A percentile compares a stretch with the other conserved stretches of the same genome.
phyloP scores from a whole-genome alignment of 2,888 invertebrate species.

The Psococerastis gibbosa region DNA sequence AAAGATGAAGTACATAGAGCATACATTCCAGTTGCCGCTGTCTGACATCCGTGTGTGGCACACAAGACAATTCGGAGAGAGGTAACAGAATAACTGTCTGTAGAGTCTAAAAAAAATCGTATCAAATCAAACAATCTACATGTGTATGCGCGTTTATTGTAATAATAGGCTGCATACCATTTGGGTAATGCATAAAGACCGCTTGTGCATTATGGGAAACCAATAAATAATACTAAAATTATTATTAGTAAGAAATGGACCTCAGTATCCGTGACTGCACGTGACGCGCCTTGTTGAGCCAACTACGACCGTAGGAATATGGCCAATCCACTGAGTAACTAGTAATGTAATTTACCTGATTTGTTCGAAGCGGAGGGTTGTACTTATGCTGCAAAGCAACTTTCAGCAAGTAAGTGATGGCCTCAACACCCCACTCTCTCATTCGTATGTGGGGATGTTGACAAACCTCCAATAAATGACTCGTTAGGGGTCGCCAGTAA shows the following conservation, averaged over 20 bases:
- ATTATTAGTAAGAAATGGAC: no score
- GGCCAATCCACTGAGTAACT: no score
- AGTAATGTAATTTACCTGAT: constrained; percentile 43
- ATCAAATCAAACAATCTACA: no score
- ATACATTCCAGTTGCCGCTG: constrained; percentile 90
- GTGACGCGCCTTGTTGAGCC: no score
- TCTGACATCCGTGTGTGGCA: constrained; percentile 82
- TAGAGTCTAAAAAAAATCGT: constrained; percentile 44
- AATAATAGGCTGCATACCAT: neutral
- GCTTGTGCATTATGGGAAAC: no score
- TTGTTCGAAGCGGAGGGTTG: constrained; percentile 60
- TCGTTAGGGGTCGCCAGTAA: constrained; percentile 86
- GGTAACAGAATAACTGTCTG: constrained; percentile 76
- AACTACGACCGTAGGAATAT: no score
- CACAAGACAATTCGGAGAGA: constrained; percentile 74
- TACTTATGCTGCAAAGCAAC: constrained; percentile 78
- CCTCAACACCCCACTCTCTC: constrained; percentile 96
- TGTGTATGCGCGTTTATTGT: neutral
- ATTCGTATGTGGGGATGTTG: constrained; percentile 88
- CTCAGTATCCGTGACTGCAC: no score
- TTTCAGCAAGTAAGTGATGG: constrained; percentile 83
- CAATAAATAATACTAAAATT: no score
- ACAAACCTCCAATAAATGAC: constrained; percentile 89
- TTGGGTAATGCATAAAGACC: neutral
- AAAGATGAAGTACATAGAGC: constrained; percentile 76